These are phyloP conservation scores for Callimico goeldii DNA, from an alignment of 2,797 vertebrate genomes.

Conservation along the genomic window DNA sequence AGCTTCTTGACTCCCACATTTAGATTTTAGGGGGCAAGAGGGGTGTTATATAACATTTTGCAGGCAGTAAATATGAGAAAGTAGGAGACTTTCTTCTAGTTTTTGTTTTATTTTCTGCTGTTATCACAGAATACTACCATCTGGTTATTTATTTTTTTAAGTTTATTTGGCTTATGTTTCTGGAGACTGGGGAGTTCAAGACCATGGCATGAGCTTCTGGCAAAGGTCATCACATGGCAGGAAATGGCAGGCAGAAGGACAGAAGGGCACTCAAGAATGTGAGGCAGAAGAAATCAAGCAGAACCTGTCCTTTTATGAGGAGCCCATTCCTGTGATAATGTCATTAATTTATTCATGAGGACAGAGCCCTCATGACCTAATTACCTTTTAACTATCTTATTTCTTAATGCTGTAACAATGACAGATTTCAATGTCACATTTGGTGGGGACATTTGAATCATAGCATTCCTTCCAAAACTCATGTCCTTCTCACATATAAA, in stretches of 20 bases:
- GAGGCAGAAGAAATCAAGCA: background rate
- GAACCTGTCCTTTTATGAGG: background rate
- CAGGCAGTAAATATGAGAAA: background rate
- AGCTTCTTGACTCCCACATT: background rate
- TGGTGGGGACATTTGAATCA: background rate
- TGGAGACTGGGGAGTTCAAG: background rate
- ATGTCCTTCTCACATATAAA: background rate
- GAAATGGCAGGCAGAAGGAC: background rate
- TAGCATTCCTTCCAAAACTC: background rate
- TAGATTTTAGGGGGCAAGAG: background rate
- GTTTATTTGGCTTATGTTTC: background rate
- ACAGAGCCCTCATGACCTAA: background rate
- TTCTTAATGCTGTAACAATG: background rate
- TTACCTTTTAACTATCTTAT: background rate
- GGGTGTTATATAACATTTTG: background rate
- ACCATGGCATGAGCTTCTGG: background rate
- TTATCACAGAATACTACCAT: too few species aligned
- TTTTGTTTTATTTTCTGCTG: background rate
- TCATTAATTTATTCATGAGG: background rate
- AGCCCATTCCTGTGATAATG: background rate
- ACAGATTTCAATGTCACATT: background rate
- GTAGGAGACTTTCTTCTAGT: background rate
- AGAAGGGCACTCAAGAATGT: background rate
- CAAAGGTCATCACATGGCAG: background rate
- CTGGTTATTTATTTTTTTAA: background rate